A percentile compares a stretch with the other conserved stretches of the same genome.
Conservation (phyloP, 2,888 invertebrate species). For the Drosophila macrospina region DNA sequence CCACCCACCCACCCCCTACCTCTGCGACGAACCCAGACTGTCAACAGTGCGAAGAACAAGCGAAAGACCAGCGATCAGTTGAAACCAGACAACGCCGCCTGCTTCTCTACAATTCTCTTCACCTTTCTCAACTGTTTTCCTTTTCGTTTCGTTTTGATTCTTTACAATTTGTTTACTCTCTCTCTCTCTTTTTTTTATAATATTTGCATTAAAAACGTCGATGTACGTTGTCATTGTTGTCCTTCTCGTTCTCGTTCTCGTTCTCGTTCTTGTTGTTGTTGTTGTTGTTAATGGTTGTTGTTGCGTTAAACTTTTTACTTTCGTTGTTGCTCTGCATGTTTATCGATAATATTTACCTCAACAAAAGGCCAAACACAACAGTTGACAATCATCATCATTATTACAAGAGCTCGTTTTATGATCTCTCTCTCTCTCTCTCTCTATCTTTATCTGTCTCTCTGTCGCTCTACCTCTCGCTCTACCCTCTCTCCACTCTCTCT, state of each 20-base stretch:
- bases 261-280: conserved; percentile 38
- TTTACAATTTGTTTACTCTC: conserved; percentile 14
- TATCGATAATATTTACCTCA: conserved; percentile 60
- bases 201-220: conserved; percentile 62
- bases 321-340: conserved; percentile 67
- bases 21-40: conserved; percentile 17
- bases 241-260: conserved; percentile 12
- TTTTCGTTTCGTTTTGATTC: background rate
- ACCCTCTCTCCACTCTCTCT: conserved; percentile 22
- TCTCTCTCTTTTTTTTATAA: conserved; percentile 34
- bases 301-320: conserved; percentile 30
- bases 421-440: conserved; percentile 26
- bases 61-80: conserved; percentile 33
- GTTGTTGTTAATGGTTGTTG: conserved; percentile 41
- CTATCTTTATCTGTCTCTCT: conserved; percentile 10
- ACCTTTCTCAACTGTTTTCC: background rate
- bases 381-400: conserved; percentile 34
- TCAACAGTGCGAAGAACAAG: conserved; percentile 42
- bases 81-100: conserved; percentile 9
- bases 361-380: conserved; percentile 41
- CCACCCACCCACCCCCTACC: too few species aligned
- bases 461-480: conserved; percentile 22
- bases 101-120: background rate
- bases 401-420: conserved; percentile 19
- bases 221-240: conserved; percentile 44